Evolutionary conservation across 2,888 invertebrate species (phyloP).

Genomic region (Galeopsomyia nigrocyanea): DNA sequence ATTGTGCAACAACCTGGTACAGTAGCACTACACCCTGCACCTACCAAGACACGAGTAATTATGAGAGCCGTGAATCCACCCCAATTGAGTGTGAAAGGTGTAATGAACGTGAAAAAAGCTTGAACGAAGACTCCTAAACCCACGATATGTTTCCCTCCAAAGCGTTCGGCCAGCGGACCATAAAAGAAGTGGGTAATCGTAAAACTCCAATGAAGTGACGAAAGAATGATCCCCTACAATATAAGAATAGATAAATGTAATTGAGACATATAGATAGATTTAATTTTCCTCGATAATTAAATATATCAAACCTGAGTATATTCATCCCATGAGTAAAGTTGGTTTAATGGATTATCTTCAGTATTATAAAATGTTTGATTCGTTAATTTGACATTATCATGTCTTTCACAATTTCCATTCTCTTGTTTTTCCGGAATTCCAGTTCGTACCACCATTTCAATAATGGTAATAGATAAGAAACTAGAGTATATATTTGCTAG

Average conservation of each 20-base stretch:
- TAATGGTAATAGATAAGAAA: slow-evolving; percentile 77
- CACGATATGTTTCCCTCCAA: slow-evolving; percentile 86
- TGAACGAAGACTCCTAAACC: slow-evolving; percentile 84
- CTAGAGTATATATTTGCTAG: slow-evolving; percentile 81
- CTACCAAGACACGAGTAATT: slow-evolving; percentile 79
- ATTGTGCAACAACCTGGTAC: slow-evolving; percentile 84
- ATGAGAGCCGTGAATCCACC: slow-evolving; percentile 79
- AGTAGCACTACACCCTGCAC: slow-evolving; percentile 84
- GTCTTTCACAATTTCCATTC: too few species aligned
- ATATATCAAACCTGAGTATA: too few species aligned
- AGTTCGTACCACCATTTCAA: too few species aligned
- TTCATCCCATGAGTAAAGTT: too few species aligned
- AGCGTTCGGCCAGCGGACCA: slow-evolving; percentile 80
- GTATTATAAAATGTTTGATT: too few species aligned
- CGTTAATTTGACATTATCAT: too few species aligned
- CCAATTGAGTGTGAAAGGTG: slow-evolving; percentile 77
- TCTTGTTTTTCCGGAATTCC: too few species aligned
- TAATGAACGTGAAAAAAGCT: slow-evolving; percentile 81
- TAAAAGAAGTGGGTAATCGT: slow-evolving; percentile 84
- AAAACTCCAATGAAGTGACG: slow-evolving; percentile 86
- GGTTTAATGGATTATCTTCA: too few species aligned
- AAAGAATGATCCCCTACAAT: slow-evolving; percentile 81
- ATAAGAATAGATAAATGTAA: too few species aligned
- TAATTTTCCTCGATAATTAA: too few species aligned
- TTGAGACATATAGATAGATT: too few species aligned